phyloP scores from a whole-genome alignment of 2,113 vertebrate species.

The Cochlearius cochlearius region DNA sequence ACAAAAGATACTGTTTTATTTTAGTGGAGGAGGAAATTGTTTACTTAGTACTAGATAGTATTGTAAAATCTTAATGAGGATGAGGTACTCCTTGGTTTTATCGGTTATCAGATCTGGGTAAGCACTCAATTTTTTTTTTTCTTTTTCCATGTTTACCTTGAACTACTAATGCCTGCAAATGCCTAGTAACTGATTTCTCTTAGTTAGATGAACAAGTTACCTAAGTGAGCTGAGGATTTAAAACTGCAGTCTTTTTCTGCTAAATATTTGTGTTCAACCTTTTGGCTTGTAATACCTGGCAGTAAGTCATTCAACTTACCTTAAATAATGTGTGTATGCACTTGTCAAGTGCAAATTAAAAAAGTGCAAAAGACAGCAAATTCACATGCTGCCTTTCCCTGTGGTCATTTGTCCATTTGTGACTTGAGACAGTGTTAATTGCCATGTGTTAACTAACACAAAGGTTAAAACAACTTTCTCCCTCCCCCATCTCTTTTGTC shows the following conservation, averaged over 20 bases:
- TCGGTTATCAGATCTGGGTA: background rate
- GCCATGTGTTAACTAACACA: background rate
- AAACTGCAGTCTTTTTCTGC: background rate
- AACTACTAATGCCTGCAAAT: background rate
- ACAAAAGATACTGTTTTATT: background rate
- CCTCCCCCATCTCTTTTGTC: background rate
- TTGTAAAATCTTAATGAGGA: background rate
- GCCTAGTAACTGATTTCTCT: background rate
- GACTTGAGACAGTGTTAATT: background rate
- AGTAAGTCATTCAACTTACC: background rate
- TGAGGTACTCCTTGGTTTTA: background rate
- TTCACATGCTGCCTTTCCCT: background rate
- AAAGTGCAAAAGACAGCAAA: too few relatives aligned
- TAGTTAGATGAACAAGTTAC: background rate
- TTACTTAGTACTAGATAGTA: background rate
- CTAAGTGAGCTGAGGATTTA: background rate
- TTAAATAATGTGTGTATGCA: background rate
- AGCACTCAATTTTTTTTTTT: background rate
- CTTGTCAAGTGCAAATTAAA: background rate
- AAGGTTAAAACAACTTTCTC: background rate
- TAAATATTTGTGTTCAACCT: background rate
- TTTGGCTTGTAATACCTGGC: background rate
- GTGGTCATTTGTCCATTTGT: background rate
- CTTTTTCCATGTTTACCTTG: background rate
- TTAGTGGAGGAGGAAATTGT: background rate